Evolutionary conservation across 1,140 invertebrate species (phyloP).

Genomic region (Ceratitis capitata): DNA sequence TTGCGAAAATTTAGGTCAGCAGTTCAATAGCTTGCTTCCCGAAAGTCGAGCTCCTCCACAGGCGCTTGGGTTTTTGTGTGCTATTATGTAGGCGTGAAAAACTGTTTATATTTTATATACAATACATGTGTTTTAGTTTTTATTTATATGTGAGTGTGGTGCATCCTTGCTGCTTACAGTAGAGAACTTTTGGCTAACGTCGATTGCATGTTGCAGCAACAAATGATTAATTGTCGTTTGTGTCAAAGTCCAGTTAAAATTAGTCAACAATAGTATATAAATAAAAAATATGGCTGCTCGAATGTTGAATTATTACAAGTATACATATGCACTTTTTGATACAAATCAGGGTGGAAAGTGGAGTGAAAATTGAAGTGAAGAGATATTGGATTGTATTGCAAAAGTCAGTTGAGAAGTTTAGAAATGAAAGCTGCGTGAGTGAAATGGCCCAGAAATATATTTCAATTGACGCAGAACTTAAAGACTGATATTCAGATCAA

Average conservation of each 20-base stretch:
- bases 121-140: not conserved
- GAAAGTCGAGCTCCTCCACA: not conserved
- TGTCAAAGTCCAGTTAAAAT: slow-evolving; percentile 27
- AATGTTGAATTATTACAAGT: not conserved
- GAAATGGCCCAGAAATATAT: too few species aligned
- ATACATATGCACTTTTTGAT: not conserved
- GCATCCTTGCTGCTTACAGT: not conserved
- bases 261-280: not conserved
- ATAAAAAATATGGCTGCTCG: too few species aligned
- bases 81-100: slow-evolving; percentile 20
- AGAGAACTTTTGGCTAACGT: not conserved
- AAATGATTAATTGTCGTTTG: slow-evolving; percentile 21
- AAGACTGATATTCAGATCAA: too few species aligned
- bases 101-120: not conserved
- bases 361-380: not conserved
- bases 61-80: not conserved
- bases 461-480: too few species aligned
- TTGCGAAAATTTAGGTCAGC: not conserved
- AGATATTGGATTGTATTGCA: not conserved
- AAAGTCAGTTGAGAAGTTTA: not conserved
- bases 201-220: not conserved
- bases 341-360: not conserved
- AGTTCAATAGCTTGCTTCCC: slow-evolving; percentile 21
- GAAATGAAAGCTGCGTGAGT: too few species aligned
- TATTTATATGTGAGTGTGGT: not conserved